Evolutionary conservation across 2,797 vertebrate species (phyloP).

Genomic region (Poliocrania exsul): DNA sequence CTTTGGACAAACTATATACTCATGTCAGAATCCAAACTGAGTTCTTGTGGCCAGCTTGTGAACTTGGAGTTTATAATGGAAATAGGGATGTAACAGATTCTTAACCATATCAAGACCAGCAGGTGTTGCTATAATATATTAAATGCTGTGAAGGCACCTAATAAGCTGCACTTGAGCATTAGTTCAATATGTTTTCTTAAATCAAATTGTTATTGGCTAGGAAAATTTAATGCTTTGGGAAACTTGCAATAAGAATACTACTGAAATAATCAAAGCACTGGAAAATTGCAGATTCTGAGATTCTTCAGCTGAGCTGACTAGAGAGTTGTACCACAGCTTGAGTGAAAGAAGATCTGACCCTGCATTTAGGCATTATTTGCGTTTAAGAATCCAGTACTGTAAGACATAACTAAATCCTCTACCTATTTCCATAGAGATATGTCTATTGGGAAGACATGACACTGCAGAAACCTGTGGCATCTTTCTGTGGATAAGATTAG

Average conservation of each 20-base stretch:
- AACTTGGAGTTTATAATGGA: neutral
- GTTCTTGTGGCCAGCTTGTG: neutral
- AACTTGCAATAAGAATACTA: neutral
- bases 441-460: neutral
- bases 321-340: neutral
- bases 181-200: neutral
- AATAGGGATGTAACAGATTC: neutral
- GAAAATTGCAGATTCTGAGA: neutral
- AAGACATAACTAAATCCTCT: neutral
- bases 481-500: neutral
- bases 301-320: neutral
- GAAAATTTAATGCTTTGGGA: neutral
- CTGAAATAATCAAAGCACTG: neutral
- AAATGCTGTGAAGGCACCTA: neutral
- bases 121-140: constrained; percentile 46
- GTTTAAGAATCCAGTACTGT: neutral
- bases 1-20: neutral
- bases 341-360: neutral
- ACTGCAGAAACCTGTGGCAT: neutral
- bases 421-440: neutral
- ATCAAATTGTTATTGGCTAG: neutral
- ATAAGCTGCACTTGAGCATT: neutral
- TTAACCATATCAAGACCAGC: constrained; percentile 48
- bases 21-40: neutral
- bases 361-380: neutral